Evolutionary conservation across 2,888 invertebrate species (phyloP).

Genomic region (Drosophila rellima): DNA sequence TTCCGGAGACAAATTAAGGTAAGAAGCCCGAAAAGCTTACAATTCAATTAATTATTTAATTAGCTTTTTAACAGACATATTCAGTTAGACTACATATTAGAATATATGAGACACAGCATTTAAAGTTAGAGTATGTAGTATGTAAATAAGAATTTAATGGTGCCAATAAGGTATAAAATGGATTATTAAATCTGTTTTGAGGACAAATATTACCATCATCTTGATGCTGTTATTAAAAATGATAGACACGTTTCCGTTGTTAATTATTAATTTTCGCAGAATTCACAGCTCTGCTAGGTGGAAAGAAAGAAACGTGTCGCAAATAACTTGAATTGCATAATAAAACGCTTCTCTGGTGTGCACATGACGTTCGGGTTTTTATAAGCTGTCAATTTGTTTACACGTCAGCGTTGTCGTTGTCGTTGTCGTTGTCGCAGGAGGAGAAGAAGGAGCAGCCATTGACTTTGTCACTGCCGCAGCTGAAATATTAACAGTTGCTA

Average conservation of each 20-base stretch:
- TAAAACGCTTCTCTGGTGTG: slow-evolving; percentile 66
- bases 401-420: slow-evolving; percentile 52
- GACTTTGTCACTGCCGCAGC: slow-evolving; percentile 54
- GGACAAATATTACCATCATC: slow-evolving; percentile 34
- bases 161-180: slow-evolving; percentile 22
- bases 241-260: slow-evolving; percentile 77
- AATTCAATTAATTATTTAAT: slow-evolving; percentile 10
- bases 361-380: slow-evolving; percentile 79
- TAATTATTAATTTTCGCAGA: slow-evolving; percentile 80
- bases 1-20: too few relatives aligned
- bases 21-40: neutral
- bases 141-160: slow-evolving; percentile 7
- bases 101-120: neutral
- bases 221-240: slow-evolving; percentile 62
- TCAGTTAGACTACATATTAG: neutral
- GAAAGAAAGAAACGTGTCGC: slow-evolving; percentile 48
- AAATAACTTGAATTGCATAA: slow-evolving; percentile 77
- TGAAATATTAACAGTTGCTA: slow-evolving; percentile 75
- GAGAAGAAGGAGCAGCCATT: slow-evolving; percentile 11
- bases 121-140: neutral
- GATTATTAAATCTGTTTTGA: slow-evolving; percentile 42
- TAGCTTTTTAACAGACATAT: neutral
- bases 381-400: slow-evolving; percentile 84
- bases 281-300: slow-evolving; percentile 37
- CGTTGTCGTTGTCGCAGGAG: slow-evolving; percentile 28